Evolutionary conservation across 2,888 invertebrate genomes (phyloP).

Genomic region (Gastrophysa polygoni): DNA sequence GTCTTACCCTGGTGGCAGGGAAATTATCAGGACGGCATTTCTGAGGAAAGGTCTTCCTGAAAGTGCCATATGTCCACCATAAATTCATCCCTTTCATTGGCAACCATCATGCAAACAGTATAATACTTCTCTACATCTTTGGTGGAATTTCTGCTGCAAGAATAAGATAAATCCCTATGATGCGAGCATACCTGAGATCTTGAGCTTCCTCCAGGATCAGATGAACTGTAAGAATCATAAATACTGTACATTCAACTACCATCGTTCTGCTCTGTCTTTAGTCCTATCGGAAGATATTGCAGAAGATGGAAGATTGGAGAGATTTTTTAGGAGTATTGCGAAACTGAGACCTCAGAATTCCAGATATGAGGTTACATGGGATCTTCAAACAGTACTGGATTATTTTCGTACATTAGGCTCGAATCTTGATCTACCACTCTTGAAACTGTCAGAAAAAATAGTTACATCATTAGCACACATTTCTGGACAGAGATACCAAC

Average conservation of each 20-base stretch:
- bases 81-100: not conserved
- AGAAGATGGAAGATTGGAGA: conserved; percentile 24
- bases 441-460: conserved; percentile 8
- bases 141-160: not conserved
- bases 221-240: conserved; percentile 2
- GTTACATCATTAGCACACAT: conserved; percentile 14
- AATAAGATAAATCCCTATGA: not conserved
- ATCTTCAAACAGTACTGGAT: conserved; percentile 30
- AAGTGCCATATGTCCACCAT: conserved; percentile 20
- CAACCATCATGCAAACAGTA: conserved; percentile 13
- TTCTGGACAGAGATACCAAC: conserved; percentile 3
- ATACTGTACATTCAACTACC: conserved; percentile 35
- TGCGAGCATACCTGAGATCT: not conserved
- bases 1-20: conserved; percentile 36
- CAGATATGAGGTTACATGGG: conserved; percentile 41
- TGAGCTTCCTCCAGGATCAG: conserved; percentile 2
- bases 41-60: not conserved
- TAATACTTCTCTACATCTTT: not conserved
- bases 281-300: conserved; percentile 18
- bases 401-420: not conserved
- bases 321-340: conserved; percentile 34
- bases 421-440: not conserved
- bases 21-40: conserved; percentile 37
- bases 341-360: conserved; percentile 31
- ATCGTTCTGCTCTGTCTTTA: conserved; percentile 36